Base-by-base conservation (phyloP, 2,888 invertebrate species). In the Dicyrtomina minuta region DNA sequence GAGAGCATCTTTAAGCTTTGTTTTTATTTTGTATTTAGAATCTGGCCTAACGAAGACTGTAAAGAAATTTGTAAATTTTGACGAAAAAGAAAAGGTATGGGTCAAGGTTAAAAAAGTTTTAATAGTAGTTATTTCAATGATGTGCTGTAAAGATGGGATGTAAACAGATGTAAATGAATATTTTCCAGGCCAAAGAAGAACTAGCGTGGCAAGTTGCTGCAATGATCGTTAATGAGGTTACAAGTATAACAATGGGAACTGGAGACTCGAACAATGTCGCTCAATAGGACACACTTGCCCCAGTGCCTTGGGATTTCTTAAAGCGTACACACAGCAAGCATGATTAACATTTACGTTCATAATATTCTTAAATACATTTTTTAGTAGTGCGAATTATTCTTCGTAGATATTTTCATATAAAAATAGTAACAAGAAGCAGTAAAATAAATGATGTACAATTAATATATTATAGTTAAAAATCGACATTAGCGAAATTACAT, bases 201-300 rank as follows among this genome's bases (percentile, higher is more conserved):
- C 90, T 96, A 86, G 97, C 97, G 5, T 93, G 96, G 91, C 92
- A 95, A 84, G 92, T 96, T 74, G 96, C 97, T 27, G 93, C 94
- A 83, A 95, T 95, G 92, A 97, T 97, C 80, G 90, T 97, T 53
- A 92, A 91, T 83, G 96, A 96, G 85, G 91, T 97, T 71, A 95
- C 94, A 51, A 91, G 88, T 82, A 86, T 95, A 80, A 95, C 94
- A 39, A 85, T 91, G 84, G 84, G 84, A 71, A 75, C 72, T 41
- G 79, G 77, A 12, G 77, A 78, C 26, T 70, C 76, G 15, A 60
- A 17, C 27, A 62, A 62, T 44, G 17, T 44, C 60, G 60, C 60
- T 27, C 62, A 62, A 62, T 46, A 26, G 46, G 33, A 33, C 33
- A 33, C 33, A 33, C 33, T 5, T 33, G 33, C 33, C 33, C 33